Base-by-base conservation (phyloP, 2,888 invertebrate genomes). In the Apocheima hispidaria region DNA sequence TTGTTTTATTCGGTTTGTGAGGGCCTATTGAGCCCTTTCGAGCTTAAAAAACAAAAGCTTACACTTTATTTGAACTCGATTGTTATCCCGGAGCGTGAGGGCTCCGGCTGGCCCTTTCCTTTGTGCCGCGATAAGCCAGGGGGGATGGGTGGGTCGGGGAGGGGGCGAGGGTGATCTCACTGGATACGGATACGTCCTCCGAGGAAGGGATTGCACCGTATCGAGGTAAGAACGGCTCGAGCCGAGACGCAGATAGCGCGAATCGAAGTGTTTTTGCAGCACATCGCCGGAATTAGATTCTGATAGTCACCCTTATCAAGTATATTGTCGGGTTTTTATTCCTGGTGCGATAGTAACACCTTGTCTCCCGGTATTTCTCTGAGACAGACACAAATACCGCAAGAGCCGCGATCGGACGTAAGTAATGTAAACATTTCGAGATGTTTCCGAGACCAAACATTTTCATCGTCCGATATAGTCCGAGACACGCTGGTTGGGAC, bases 41-140 rank as follows among this genome's bases (percentile, higher is more conserved):
- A 69, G 60, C 68, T 68, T 69, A 71, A 73, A 76, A 74, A 76
- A 79, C 77, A 77, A 82, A 75, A 72, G 73, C 70, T 70, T 75
- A 73, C 69, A 76, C 72, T 77, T 79, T 79, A 82, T 83, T 80
- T 77, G 75, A 75, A 77, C 66, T 75, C 74, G 69, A 78, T 78
- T 78, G 79, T 75, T 71, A 72, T 70, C 75, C 67, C 56, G 43
- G 44, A 46, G 59, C 60, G 60, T 60, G 55, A 49, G 60, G 55
- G 60, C 63, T 44, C 41, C 43, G 41, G 30, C 30, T 61, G 65
- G 63, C 68, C 70, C 60, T 71, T 68, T 65, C 70, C 74, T 70
- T 76, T 75, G 73, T 72, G 72, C 68, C 16, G 61, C 69, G 79
- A 81, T 81, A 81, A 81, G 75, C 78, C 71, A 56, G 30, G 48